A percentile compares a stretch with the other conserved stretches of the same genome.
These are phyloP conservation scores for Sebastes iracundus DNA, from an alignment of 2,797 vertebrate species.

Conservation along the genomic window DNA sequence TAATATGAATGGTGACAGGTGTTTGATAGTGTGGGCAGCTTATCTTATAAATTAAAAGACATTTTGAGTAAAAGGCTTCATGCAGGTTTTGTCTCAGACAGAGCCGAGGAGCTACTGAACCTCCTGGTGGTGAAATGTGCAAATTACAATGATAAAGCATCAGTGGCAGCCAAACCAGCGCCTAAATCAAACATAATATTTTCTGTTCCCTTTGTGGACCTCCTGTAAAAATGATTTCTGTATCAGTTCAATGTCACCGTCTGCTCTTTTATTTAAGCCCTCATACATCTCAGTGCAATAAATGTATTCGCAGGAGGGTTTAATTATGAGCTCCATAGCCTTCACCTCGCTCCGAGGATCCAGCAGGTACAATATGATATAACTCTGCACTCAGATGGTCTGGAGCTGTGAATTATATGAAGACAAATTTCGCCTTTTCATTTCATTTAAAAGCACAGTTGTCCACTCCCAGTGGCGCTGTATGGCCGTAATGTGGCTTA, in stretches of 20 bases:
- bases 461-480: slow-evolving; percentile 45
- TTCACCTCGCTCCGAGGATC: slow-evolving; percentile 22
- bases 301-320: slow-evolving; percentile 63
- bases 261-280: slow-evolving; percentile 45
- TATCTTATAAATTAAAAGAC: background rate
- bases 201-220: slow-evolving; percentile 26
- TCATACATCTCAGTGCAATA: slow-evolving; percentile 66
- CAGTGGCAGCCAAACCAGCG: background rate
- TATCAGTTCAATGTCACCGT: slow-evolving; percentile 11
- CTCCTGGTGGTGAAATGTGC: slow-evolving; percentile 60
- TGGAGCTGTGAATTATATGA: slow-evolving; percentile 48
- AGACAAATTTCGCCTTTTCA: slow-evolving; percentile 54
- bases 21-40: background rate
- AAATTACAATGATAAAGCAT: slow-evolving; percentile 43
- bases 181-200: slow-evolving; percentile 39
- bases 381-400: slow-evolving; percentile 45
- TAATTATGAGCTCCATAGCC: slow-evolving; percentile 59
- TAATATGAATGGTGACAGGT: slow-evolving; percentile 2
- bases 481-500: slow-evolving; percentile 30
- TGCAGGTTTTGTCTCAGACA: slow-evolving; percentile 8
- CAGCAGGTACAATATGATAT: slow-evolving; percentile 46
- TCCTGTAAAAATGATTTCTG: slow-evolving; percentile 24
- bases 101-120: slow-evolving; percentile 35
- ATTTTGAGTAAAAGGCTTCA: background rate
- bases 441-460: slow-evolving; percentile 59